Evolutionary conservation across 2,113 vertebrate genomes (phyloP).

Genomic region (Leptosomus discolor): DNA sequence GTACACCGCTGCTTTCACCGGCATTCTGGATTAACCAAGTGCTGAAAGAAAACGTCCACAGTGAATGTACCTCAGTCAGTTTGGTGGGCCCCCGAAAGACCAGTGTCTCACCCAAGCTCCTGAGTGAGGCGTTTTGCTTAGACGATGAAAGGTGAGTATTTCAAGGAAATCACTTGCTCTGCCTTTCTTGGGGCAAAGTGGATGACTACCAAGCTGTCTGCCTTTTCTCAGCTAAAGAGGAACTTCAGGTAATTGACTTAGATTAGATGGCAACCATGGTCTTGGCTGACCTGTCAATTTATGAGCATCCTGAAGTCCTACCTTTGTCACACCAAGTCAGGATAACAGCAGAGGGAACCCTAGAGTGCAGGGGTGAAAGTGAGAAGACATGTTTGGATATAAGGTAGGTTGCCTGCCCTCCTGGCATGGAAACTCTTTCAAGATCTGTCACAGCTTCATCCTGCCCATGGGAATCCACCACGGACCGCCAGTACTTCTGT

Average conservation of each 20-base stretch:
- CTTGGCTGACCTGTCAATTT: not conserved
- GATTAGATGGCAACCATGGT: not conserved
- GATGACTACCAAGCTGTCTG: not conserved
- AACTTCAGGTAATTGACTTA: not conserved
- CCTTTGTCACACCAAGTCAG: accelerated
- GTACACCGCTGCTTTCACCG: accelerated
- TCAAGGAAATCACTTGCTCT: not conserved
- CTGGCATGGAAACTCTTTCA: not conserved
- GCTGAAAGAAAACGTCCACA: accelerated
- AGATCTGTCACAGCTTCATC: not conserved
- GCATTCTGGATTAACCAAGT: accelerated
- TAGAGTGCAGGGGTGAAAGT: not conserved
- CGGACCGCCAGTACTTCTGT: not conserved
- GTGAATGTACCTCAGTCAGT: not conserved
- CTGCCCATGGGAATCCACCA: not conserved
- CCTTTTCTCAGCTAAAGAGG: not conserved
- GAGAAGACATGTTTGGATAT: not conserved
- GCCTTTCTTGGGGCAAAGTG: accelerated
- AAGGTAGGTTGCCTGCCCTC: not conserved
- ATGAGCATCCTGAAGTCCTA: not conserved
- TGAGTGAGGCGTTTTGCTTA: accelerated
- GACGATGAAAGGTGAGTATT: not conserved
- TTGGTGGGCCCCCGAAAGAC: not conserved
- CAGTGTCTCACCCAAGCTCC: accelerated
- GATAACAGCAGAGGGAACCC: not conserved